Percentiles rank a stretch among this genome's conserved stretches.
Evolutionary conservation across 2,113 vertebrate genomes (phyloP).

Genomic region (Mellivora capensis): DNA sequence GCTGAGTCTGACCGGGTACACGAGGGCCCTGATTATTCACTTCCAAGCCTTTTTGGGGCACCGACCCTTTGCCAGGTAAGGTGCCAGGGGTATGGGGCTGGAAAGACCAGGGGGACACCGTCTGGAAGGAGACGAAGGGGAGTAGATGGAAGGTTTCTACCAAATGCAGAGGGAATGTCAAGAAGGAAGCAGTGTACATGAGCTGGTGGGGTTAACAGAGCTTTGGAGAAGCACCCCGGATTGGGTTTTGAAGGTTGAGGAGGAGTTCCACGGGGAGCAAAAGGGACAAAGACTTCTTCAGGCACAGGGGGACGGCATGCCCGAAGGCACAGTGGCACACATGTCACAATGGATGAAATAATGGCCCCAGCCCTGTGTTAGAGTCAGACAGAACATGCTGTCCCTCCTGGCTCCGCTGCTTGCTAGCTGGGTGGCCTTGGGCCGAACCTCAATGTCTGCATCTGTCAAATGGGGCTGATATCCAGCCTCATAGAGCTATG

Average conservation of each 20-base stretch:
- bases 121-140: neutral
- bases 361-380: neutral
- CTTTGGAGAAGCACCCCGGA: neutral
- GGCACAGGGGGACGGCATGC: neutral
- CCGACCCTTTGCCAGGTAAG: slow-evolving; percentile 11
- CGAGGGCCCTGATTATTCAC: neutral
- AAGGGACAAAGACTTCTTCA: neutral
- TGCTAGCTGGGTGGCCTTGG: neutral
- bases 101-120: slow-evolving; percentile 22
- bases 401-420: neutral
- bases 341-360: neutral
- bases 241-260: slow-evolving; percentile 30
- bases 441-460: neutral
- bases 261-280: neutral
- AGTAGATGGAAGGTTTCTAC: neutral
- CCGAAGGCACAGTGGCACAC: neutral
- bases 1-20: neutral
- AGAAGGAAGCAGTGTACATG: neutral
- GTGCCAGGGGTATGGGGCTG: slow-evolving; percentile 36
- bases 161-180: neutral
- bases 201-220: neutral
- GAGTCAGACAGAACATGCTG: neutral
- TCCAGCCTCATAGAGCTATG: neutral
- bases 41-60: slow-evolving; percentile 54
- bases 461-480: neutral